Evolutionary conservation across 2,888 invertebrate species (phyloP).

Genomic region (Fragum whitleyi): DNA sequence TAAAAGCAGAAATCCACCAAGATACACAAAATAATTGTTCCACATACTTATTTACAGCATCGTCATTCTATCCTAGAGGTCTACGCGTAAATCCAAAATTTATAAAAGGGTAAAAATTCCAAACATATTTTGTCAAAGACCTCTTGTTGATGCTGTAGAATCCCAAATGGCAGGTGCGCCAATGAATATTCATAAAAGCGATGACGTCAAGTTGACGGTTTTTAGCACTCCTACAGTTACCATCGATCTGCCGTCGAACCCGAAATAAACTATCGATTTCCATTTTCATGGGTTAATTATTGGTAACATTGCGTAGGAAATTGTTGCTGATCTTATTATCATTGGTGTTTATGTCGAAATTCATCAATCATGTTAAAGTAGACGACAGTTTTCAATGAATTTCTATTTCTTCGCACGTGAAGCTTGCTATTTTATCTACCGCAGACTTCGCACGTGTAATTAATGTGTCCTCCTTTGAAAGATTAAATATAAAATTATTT

Average conservation of each 20-base stretch:
- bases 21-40: conserved; percentile 54
- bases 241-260: conserved; percentile 11
- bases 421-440: no score
- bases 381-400: no score
- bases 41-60: conserved; percentile 61
- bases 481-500: no score
- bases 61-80: conserved; percentile 41
- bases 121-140: conserved; percentile 57
- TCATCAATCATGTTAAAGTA: background rate
- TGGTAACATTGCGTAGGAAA: conserved; percentile 20
- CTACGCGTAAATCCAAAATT: conserved; percentile 34
- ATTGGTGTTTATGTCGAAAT: background rate
- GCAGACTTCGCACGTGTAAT: no score
- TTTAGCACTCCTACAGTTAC: conserved; percentile 34
- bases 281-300: conserved; percentile 12
- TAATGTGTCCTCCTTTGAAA: no score
- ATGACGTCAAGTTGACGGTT: conserved; percentile 68
- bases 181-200: conserved; percentile 70
- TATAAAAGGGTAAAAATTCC: conserved; percentile 36
- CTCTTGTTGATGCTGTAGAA: conserved; percentile 58
- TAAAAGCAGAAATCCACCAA: conserved; percentile 59
- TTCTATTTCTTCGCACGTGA: no score
- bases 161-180: conserved; percentile 72
- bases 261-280: conserved; percentile 18
- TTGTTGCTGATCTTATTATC: conserved; percentile 1